A percentile compares a stretch with the other conserved stretches of the same genome.
Evolutionary conservation across 2,888 invertebrate genomes (phyloP).

Genomic region (Globia sparganii): DNA sequence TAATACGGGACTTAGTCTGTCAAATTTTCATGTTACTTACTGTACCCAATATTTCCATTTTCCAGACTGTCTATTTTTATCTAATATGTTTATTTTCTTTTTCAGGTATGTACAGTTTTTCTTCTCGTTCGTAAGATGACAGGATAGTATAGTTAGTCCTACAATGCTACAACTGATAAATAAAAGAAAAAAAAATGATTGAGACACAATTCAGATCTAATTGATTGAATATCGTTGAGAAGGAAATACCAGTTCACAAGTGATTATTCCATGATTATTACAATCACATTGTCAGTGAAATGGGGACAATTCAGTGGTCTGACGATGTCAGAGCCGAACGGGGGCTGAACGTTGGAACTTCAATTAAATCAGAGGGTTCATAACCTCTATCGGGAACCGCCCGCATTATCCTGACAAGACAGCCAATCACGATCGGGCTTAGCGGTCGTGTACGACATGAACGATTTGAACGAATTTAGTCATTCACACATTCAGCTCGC

Average conservation of each 20-base stretch:
- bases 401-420: slow-evolving; percentile 84
- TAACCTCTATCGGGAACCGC: slow-evolving; percentile 82
- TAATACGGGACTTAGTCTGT: too few relatives aligned
- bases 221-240: slow-evolving; percentile 49
- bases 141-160: slow-evolving; percentile 41
- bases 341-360: slow-evolving; percentile 80
- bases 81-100: slow-evolving; percentile 31
- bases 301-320: slow-evolving; percentile 74
- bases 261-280: slow-evolving; percentile 60
- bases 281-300: slow-evolving; percentile 69
- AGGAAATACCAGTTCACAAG: slow-evolving; percentile 55
- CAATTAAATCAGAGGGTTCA: slow-evolving; percentile 88
- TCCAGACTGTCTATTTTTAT: slow-evolving; percentile 1
- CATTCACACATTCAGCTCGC: slow-evolving; percentile 66
- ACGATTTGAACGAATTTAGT: slow-evolving; percentile 80
- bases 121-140: slow-evolving; percentile 27
- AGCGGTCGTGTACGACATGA: slow-evolving; percentile 75
- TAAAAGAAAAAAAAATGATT: slow-evolving; percentile 45
- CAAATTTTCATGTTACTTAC: slow-evolving; percentile 35
- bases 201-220: slow-evolving; percentile 34
- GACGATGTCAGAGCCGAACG: slow-evolving; percentile 64
- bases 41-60: slow-evolving; percentile 26
- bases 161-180: slow-evolving; percentile 9
- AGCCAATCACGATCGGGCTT: slow-evolving; percentile 83
- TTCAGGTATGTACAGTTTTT: slow-evolving; percentile 62